These are phyloP conservation scores for Nettapus auritus DNA, from an alignment of 2,113 vertebrate species.

Conservation along the genomic window DNA sequence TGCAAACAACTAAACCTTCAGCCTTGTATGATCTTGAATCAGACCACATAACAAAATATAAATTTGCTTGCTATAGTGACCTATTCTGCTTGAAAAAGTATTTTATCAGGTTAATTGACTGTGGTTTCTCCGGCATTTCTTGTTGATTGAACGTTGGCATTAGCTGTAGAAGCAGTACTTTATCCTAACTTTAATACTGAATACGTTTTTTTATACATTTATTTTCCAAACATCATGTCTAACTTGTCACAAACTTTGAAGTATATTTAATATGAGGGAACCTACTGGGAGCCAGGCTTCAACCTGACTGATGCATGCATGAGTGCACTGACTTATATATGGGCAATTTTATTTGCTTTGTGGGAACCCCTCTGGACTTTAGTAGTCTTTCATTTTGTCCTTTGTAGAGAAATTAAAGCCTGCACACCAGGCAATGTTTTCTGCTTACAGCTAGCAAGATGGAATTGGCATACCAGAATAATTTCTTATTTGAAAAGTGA, in stretches of 20 bases:
- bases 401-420: constrained; percentile 8
- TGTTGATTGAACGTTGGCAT: background rate
- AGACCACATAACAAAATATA: background rate
- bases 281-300: background rate
- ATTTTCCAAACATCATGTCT: background rate
- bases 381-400: constrained; percentile 23
- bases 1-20: background rate
- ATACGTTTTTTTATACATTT: background rate
- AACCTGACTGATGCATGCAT: background rate
- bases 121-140: background rate
- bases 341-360: background rate
- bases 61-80: background rate
- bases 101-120: background rate
- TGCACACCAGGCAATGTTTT: background rate
- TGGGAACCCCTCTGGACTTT: background rate
- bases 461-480: background rate
- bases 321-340: background rate
- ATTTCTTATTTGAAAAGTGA: background rate
- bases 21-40: background rate
- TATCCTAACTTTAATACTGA: background rate
- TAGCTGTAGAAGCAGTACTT: background rate
- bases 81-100: background rate
- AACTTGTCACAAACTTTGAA: constrained; percentile 16
- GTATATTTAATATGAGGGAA: background rate
- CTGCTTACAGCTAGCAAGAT: background rate